Conservation (phyloP, 2,113 vertebrate species). For the Desmodus rotundus region DNA sequence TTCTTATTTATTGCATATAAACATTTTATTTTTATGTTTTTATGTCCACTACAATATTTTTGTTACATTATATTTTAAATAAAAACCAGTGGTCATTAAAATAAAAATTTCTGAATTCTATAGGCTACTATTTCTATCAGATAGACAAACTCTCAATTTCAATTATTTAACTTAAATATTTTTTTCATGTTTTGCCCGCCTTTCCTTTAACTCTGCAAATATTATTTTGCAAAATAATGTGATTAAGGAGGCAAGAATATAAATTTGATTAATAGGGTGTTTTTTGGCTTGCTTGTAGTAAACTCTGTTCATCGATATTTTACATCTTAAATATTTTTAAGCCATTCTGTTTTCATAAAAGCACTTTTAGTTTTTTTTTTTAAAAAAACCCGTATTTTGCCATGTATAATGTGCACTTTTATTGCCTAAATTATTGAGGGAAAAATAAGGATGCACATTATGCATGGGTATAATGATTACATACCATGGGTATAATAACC, state of each 20-base stretch:
- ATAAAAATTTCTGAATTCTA: neutral
- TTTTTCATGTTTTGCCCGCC: neutral
- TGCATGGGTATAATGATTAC: no score
- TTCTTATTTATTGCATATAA: neutral
- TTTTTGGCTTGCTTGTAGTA: neutral
- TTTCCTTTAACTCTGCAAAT: neutral
- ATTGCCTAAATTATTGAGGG: no score
- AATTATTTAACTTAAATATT: neutral
- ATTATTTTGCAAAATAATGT: neutral
- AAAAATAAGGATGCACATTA: no score
- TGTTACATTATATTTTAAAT: neutral
- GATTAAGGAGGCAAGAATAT: neutral
- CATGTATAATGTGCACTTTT: no score
- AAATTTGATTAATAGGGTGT: neutral
- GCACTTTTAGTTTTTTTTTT: neutral
- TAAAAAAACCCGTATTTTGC: no score
- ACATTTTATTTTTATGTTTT: neutral
- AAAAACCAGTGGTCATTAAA: neutral
- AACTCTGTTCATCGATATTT: neutral
- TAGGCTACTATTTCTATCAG: neutral
- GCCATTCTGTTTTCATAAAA: neutral
- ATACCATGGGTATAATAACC: no score
- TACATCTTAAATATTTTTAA: neutral
- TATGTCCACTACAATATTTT: neutral
- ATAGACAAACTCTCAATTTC: neutral